Evolutionary conservation across 2,797 vertebrate genomes (phyloP).

Genomic region (Nannoperca obscura): DNA sequence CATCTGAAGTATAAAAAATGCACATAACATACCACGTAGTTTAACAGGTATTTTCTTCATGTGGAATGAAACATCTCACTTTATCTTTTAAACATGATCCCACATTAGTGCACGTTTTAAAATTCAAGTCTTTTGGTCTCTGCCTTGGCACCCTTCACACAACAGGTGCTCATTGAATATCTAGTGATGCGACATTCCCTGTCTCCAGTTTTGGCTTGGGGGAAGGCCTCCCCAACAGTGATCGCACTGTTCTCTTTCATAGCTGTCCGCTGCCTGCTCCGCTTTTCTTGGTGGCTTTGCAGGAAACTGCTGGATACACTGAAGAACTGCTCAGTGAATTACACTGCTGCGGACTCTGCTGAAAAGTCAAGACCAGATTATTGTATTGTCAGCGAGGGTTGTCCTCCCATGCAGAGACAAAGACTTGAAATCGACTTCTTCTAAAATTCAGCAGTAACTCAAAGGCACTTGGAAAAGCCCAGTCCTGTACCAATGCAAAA

Average conservation of each 20-base stretch:
- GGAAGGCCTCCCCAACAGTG: slow-evolving; percentile 56
- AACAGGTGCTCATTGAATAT: slow-evolving; percentile 82
- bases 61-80: slow-evolving; percentile 31
- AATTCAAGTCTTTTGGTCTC: slow-evolving; percentile 64
- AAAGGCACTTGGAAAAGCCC: not conserved
- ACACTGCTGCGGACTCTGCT: slow-evolving; percentile 27
- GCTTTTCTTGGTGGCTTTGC: slow-evolving; percentile 46
- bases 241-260: slow-evolving; percentile 79
- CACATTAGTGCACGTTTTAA: slow-evolving; percentile 52
- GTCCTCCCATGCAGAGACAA: not conserved
- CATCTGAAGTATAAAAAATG: not conserved
- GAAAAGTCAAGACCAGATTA: slow-evolving; percentile 29
- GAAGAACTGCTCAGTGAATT: slow-evolving; percentile 43
- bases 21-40: not conserved
- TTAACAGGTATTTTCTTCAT: not conserved
- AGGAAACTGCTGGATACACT: slow-evolving; percentile 56
- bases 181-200: slow-evolving; percentile 73
- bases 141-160: slow-evolving; percentile 72
- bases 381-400: slow-evolving; percentile 17
- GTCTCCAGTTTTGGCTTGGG: slow-evolving; percentile 64
- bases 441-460: not conserved
- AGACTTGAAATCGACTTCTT: slow-evolving; percentile 15
- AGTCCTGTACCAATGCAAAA: slow-evolving; percentile 8
- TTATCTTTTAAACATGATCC: slow-evolving; percentile 34
- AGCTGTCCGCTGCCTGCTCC: slow-evolving; percentile 44